Evolutionary conservation across 2,113 vertebrate species (phyloP), one percentile per base, ranked within the genome.

Genomic region (Pteronura brasiliensis): DNA sequence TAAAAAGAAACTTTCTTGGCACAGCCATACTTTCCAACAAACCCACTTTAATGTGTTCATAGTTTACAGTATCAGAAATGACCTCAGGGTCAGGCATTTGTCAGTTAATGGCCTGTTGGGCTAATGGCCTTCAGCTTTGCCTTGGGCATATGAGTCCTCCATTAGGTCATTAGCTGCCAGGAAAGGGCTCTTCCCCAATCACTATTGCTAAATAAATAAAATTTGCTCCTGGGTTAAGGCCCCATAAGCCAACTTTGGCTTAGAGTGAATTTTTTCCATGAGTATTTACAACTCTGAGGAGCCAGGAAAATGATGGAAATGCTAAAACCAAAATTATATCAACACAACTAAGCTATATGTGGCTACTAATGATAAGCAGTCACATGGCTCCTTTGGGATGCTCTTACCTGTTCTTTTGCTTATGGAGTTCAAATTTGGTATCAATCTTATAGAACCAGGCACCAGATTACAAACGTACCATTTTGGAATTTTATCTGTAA

Each of bases 1-100:
- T 94, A 95, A 84, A 93, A 96, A 92, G 80, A 88, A 95, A 82
- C 71, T 94, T 96, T 13, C 59, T 74, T 79, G 87, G 88, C 65
- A 93, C 52, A 93, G 90, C 23, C 63, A 86, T 65, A 90, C 72
- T 97, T 95, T 90, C 81, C 49, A 96, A 88, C 83, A 96, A 74
- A 17, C 42, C 21, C 55, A 96, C 97, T 96, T 97, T 95, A 97
- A 96, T 95, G 90, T 94, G 88, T 93, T 88, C 93, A 95, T 29
- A 85, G 82, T 93, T 93, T 91, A 95, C 69, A 93, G 3, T 93
- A 96, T 93, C 90, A 87, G 97, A 96, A 94, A 89, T 71, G 93
- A 98, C 97, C 97, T 96, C 67, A n/a, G 94, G 98, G 96, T 97
- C 97, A 97, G 97, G 94, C 96, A 95, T 95, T 91, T 97, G 95